These are phyloP conservation scores for Hippopotamyrus pictus DNA, from an alignment of 2,797 vertebrate species.

Conservation along the genomic window DNA sequence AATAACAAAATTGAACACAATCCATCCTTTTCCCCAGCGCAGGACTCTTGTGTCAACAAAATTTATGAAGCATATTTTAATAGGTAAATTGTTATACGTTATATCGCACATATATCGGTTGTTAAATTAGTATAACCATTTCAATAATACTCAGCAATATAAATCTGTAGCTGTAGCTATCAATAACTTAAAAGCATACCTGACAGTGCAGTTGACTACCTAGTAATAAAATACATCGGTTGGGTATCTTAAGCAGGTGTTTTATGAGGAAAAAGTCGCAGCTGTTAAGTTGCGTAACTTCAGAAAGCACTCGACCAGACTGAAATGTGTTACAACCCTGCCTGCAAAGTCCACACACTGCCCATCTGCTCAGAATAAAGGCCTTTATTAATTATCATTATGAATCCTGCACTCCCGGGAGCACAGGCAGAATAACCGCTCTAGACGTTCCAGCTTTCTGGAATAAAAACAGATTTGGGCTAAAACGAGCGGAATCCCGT, in stretches of 20 bases:
- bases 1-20: background rate
- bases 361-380: slow-evolving; percentile 9
- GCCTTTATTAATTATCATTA: slow-evolving; percentile 13
- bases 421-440: background rate
- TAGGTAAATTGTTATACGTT: background rate
- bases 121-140: slow-evolving; percentile 6
- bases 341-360: background rate
- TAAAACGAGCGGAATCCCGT: background rate
- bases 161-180: background rate
- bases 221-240: background rate
- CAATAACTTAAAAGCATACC: background rate
- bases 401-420: background rate
- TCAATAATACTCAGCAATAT: background rate
- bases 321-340: background rate
- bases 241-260: background rate
- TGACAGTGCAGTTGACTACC: background rate
- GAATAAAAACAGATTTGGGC: slow-evolving; percentile 1
- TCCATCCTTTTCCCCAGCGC: background rate
- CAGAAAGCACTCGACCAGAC: background rate
- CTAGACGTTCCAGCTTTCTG: slow-evolving; percentile 3
- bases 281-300: background rate
- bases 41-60: background rate
- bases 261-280: background rate
- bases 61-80: background rate
- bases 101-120: background rate